A percentile compares a stretch with the other conserved stretches of the same genome.
Conservation (phyloP, 1,140 invertebrate genomes). For the Halictus rubicundus region DNA sequence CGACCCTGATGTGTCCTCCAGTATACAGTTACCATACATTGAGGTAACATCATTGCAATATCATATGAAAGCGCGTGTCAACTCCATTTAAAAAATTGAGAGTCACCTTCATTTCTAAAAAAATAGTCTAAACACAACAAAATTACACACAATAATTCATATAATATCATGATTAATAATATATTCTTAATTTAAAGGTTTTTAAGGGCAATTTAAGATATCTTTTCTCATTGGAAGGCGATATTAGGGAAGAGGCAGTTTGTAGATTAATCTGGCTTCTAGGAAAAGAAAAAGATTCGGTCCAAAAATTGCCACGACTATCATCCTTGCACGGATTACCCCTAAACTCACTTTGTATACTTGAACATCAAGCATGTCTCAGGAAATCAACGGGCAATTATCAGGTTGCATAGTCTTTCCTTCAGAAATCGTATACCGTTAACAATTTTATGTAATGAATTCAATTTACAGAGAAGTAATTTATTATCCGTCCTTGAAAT, state of each 20-base stretch:
- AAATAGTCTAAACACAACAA: too few relatives aligned
- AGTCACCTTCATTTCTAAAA: too few relatives aligned
- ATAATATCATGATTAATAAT: neutral
- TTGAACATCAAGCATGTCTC: constrained; percentile 64
- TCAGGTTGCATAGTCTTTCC: constrained; percentile 62
- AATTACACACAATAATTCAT: too few relatives aligned
- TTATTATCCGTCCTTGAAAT: constrained; percentile 73
- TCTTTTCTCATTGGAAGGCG: constrained; percentile 75
- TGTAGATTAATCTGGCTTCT: constrained; percentile 81
- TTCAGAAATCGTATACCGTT: neutral
- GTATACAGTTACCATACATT: constrained; percentile 80
- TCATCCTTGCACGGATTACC: constrained; percentile 78
- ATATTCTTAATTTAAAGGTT: constrained; percentile 62
- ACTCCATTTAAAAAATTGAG: too few relatives aligned
- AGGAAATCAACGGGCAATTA: constrained; percentile 71
- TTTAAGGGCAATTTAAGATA: constrained; percentile 80
- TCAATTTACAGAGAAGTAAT: constrained; percentile 64
- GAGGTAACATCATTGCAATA: constrained; percentile 77
- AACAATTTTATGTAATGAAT: neutral
- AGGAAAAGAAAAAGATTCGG: constrained; percentile 74
- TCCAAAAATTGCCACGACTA: constrained; percentile 76
- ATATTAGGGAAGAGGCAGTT: constrained; percentile 80
- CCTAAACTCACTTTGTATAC: constrained; percentile 75
- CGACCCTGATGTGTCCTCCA: constrained; percentile 82
- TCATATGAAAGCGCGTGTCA: too few relatives aligned